Conservation (phyloP, 2,888 invertebrate genomes). For the Diarsia mendica region DNA sequence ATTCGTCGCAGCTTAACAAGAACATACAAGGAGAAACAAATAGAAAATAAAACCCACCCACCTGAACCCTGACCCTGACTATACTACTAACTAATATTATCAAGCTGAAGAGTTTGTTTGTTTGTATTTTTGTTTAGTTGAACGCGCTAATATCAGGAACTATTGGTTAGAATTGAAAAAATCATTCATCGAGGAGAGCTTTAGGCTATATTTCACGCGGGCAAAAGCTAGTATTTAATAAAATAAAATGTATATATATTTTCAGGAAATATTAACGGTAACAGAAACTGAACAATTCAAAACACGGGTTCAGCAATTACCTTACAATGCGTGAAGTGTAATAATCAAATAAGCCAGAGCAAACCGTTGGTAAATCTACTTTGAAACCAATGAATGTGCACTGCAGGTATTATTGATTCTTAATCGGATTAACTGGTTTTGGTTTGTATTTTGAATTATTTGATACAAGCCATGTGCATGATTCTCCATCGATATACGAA, state of each 20-base stretch:
- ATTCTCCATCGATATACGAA: not conserved
- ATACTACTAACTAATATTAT: too few relatives aligned
- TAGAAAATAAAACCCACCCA: too few relatives aligned
- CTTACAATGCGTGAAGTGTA: constrained; percentile 42
- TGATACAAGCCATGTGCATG: not conserved
- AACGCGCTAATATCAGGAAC: too few relatives aligned
- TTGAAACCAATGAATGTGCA: constrained; percentile 29
- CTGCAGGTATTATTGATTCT: not conserved
- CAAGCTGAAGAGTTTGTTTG: too few relatives aligned
- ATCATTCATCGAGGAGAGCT: too few relatives aligned
- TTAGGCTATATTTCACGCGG: too few relatives aligned
- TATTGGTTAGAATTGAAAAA: too few relatives aligned
- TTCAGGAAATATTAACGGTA: not conserved
- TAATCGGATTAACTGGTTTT: not conserved
- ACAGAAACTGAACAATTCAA: constrained; percentile 4
- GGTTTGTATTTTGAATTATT: not conserved
- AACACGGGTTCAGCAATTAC: constrained; percentile 30
- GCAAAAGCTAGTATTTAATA: not conserved
- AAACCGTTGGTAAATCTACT: constrained; percentile 23
- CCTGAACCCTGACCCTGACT: too few relatives aligned
- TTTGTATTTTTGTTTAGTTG: too few relatives aligned
- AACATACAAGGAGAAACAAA: too few relatives aligned
- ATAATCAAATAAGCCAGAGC: constrained; percentile 45
- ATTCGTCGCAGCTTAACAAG: too few relatives aligned
- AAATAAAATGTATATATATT: not conserved